Conservation (phyloP, 2,888 invertebrate species). For the Epistrophe eligans region DNA sequence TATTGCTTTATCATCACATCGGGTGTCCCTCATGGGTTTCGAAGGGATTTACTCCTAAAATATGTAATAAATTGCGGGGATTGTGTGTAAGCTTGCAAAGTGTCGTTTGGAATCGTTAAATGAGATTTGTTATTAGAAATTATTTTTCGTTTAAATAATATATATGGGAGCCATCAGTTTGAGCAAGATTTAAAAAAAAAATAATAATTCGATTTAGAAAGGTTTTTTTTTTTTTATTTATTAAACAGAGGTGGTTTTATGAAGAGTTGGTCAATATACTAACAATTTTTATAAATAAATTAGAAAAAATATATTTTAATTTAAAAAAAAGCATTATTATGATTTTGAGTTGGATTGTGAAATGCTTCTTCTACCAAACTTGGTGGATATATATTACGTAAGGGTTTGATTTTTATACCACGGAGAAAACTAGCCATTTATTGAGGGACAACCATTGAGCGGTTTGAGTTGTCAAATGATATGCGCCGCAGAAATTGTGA, state of each 20-base stretch:
- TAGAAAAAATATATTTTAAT: no score
- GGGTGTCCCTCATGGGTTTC: constrained; percentile 38
- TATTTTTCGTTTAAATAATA: constrained; percentile 31
- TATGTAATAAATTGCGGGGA: constrained; percentile 74
- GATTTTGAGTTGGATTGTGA: no score
- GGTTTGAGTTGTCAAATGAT: no score
- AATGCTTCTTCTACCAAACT: no score
- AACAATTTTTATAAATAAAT: no score
- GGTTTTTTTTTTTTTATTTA: background rate
- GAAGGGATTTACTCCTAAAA: constrained; percentile 70
- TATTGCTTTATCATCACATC: constrained; percentile 35
- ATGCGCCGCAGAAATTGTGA: no score
- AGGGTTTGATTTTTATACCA: no score
- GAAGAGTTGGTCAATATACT: no score
- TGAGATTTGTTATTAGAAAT: constrained; percentile 62
- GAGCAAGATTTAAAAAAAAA: background rate
- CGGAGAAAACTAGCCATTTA: no score
- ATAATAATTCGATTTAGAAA: background rate
- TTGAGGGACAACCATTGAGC: no score
- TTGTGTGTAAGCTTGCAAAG: constrained; percentile 71
- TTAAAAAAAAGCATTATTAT: no score
- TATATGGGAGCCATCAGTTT: background rate
- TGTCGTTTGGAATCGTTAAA: constrained; percentile 73
- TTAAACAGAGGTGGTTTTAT: background rate
- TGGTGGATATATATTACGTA: no score